These are phyloP conservation scores for Pelodytes ibericus DNA, from an alignment of 2,797 vertebrate species.

Conservation along the genomic window DNA sequence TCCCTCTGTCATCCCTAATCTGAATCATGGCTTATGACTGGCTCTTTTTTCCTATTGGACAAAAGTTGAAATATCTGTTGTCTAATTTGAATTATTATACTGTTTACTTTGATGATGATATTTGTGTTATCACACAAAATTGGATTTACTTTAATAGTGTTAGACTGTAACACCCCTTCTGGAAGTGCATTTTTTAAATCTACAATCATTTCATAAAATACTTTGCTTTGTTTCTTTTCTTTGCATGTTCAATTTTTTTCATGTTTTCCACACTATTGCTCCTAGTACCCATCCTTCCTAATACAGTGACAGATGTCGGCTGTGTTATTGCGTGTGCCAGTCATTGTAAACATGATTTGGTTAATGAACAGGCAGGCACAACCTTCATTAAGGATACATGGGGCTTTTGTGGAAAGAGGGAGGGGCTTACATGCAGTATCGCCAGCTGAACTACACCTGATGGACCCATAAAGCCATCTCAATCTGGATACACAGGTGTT, in stretches of 20 bases:
- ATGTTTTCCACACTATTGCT: neutral
- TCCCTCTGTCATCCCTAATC: too few species aligned
- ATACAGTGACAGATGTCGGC: neutral
- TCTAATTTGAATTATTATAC: too few species aligned
- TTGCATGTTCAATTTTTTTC: neutral
- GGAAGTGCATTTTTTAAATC: too few species aligned
- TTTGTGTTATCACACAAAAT: too few species aligned
- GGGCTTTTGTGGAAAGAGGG: constrained; percentile 1
- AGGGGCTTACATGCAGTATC: neutral
- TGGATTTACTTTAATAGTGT: too few species aligned
- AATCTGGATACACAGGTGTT: constrained; percentile 37
- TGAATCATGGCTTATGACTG: too few species aligned
- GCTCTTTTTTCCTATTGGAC: too few species aligned
- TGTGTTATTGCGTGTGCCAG: neutral
- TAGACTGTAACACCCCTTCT: too few species aligned
- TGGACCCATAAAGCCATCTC: constrained; percentile 36
- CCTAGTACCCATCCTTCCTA: neutral
- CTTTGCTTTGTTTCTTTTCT: neutral
- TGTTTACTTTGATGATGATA: too few species aligned
- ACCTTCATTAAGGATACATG: constrained; percentile 20
- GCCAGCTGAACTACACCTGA: neutral
- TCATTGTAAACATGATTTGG: constrained; percentile 26
- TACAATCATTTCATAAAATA: too few species aligned
- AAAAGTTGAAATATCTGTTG: too few species aligned
- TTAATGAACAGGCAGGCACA: neutral